These are phyloP conservation scores for Dolichallabes microphthalmus DNA, from an alignment of 2,113 vertebrate genomes.

Conservation along the genomic window DNA sequence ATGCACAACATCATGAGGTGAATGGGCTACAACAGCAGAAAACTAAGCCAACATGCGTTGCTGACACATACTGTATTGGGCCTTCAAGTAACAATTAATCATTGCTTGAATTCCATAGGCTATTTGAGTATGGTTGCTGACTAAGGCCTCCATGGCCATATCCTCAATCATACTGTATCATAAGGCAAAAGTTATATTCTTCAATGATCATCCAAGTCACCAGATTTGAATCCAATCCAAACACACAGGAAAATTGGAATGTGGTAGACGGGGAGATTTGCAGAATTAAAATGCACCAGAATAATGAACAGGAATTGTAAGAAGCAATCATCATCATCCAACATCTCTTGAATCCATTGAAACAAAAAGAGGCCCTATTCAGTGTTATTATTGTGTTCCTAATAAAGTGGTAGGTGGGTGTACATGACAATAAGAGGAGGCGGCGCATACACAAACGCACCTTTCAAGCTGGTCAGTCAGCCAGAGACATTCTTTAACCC, in stretches of 20 bases:
- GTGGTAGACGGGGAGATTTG: too few species aligned
- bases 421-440: neutral
- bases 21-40: neutral
- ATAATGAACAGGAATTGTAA: neutral
- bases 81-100: too few species aligned
- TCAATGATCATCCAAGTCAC: too few species aligned
- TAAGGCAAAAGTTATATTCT: too few species aligned
- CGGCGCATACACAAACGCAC: constrained; percentile 17
- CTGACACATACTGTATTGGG: too few species aligned
- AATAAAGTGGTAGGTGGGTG: neutral
- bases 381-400: neutral
- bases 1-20: neutral
- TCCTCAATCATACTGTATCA: too few species aligned
- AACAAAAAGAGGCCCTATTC: neutral
- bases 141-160: too few species aligned
- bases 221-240: too few species aligned
- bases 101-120: too few species aligned
- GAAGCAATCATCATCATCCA: neutral
- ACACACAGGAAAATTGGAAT: too few species aligned
- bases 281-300: neutral
- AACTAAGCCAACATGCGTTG: too few species aligned
- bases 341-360: neutral
- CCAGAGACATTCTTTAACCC: constrained; percentile 21
- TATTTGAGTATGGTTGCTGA: too few species aligned
- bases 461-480: constrained; percentile 36